Evolutionary conservation across 1,140 invertebrate genomes (phyloP), one percentile per base, ranked within the genome.

Genomic region (Phthorimaea operculella): DNA sequence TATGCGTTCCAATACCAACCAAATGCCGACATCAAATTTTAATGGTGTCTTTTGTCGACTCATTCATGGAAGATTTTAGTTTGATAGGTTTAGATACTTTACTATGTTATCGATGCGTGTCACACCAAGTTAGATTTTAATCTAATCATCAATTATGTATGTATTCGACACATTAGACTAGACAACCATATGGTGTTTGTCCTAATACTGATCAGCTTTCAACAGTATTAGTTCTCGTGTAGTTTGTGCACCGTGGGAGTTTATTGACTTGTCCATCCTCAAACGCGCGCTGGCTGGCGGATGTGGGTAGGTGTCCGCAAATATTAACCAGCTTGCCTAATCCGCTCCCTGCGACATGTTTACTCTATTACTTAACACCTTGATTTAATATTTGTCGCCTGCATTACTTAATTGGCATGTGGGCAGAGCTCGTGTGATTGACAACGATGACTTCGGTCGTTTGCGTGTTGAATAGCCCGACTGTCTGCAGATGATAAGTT

Each of bases 241-340:
- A 57, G 55, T 58, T 56, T 44, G 53, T 58, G 60, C 51, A 59
- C 51, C 44, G 72, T 75, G 66, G 72, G 74, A 70, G 72, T 74
- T 66, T 76, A 77, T 74, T 74, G 67, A 74, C 72, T 70, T 55
- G 66, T 63, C 54, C 44, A 54, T 57, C 39, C 42, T 55, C 53
- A 36, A 10, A 39, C 36, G n/a, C 36, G 36, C 8, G 36, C 36
- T 12, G 10, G 44, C 16, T 9, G 16, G 14, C 44, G 53, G 45
- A 52, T 39, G 48, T 53, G 70, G 70, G 80, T 82, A 75, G 78
- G 78, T 74, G 78, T 81, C 62, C 66, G 76, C 80, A 83, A 82
- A 83, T 82, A 83, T 83, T 81, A 70, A 71, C 66, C 21, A 28
- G 70, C 73, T 82, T 74, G 68, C 78, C 68, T 74, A 82, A 80